These are phyloP conservation scores for Drosophila carrolli DNA, from an alignment of 1,140 invertebrate genomes.

Conservation along the genomic window DNA sequence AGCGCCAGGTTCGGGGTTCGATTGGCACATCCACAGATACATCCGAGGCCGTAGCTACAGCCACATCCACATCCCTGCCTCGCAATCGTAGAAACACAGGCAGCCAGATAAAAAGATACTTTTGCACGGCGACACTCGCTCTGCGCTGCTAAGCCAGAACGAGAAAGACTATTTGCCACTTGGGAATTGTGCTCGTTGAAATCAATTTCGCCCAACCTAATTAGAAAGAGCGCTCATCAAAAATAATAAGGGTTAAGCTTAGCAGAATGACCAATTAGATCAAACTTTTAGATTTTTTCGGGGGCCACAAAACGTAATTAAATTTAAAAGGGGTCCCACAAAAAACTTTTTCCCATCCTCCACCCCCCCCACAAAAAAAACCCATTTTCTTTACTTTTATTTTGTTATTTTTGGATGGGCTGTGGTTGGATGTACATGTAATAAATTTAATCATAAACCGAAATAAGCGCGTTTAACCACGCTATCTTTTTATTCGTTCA, in stretches of 20 bases:
- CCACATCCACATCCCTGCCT: conserved; percentile 57
- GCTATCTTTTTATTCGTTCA: conserved; percentile 73
- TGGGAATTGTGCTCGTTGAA: conserved; percentile 16
- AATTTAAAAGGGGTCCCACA: conserved; percentile 52
- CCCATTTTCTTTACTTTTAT: conserved; percentile 25
- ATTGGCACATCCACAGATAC: conserved; percentile 46
- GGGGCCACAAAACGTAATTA: conserved; percentile 52
- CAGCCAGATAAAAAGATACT: conserved; percentile 77
- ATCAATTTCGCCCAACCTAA: conserved; percentile 71
- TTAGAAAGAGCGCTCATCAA: conserved; percentile 56
- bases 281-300: conserved; percentile 59
- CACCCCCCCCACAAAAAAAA: neutral
- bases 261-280: conserved; percentile 78
- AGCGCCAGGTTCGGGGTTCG: conserved; percentile 47
- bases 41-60: conserved; percentile 16
- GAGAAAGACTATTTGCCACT: conserved; percentile 7
- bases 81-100: conserved; percentile 72
- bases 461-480: conserved; percentile 82
- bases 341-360: conserved; percentile 20
- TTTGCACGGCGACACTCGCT: conserved; percentile 63
- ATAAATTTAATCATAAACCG: conserved; percentile 82
- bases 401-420: conserved; percentile 38
- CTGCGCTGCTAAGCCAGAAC: conserved; percentile 5
- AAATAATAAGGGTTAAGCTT: conserved; percentile 73
- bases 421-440: conserved; percentile 77